Conservation (phyloP, 2,888 invertebrate species). For the Ephialtes manifestator region DNA sequence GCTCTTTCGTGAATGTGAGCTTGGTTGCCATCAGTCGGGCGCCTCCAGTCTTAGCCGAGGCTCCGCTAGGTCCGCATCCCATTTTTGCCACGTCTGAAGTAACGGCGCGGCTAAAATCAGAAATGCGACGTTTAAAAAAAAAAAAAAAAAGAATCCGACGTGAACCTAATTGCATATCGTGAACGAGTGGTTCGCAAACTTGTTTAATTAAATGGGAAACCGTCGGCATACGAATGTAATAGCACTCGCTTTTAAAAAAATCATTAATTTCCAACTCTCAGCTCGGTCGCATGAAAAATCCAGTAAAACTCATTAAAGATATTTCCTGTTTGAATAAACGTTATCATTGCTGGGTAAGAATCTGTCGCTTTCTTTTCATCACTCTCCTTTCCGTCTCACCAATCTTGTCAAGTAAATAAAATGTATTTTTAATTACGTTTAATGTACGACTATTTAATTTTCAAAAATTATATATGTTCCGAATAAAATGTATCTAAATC, state of each 20-base stretch:
- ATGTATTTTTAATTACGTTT: too few relatives aligned
- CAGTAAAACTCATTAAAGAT: neutral
- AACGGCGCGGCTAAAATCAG: neutral
- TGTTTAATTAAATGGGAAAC: conserved; percentile 10
- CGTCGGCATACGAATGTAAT: neutral
- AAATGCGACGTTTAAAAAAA: neutral
- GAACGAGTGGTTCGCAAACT: neutral
- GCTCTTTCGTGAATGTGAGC: conserved; percentile 86
- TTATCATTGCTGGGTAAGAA: too few relatives aligned
- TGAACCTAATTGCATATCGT: neutral
- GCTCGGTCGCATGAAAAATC: neutral
- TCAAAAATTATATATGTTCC: too few relatives aligned
- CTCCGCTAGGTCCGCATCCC: conserved; percentile 78
- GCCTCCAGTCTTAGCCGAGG: conserved; percentile 83
- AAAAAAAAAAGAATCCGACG: neutral
- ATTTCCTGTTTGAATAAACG: neutral
- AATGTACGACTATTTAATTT: too few relatives aligned
- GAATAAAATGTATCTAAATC: too few relatives aligned
- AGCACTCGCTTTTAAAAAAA: neutral
- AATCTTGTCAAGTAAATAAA: too few relatives aligned
- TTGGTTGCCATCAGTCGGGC: conserved; percentile 86
- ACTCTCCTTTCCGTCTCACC: neutral
- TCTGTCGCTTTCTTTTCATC: neutral
- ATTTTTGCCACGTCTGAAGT: conserved; percentile 67
- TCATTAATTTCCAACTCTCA: neutral